A percentile compares a stretch with the other conserved stretches of the same genome.
phyloP scores from a whole-genome alignment of 2,113 vertebrate species.

The Catharus fuscescens region DNA sequence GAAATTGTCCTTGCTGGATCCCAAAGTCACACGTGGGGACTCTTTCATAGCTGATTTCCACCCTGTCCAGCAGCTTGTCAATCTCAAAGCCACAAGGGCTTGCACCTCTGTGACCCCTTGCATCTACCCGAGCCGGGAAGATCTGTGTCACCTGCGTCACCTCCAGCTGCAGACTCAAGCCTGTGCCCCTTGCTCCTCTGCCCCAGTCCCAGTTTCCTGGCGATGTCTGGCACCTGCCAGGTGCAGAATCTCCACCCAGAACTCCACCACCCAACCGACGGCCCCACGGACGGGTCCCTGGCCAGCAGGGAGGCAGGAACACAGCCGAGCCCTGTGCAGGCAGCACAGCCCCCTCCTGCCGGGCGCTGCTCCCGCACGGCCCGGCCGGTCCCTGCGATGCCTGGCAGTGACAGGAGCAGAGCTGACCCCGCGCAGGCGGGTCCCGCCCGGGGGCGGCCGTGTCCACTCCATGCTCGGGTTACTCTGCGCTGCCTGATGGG shows the following conservation, averaged over 20 bases:
- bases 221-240: rapidly evolving
- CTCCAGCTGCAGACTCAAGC: background rate
- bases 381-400: background rate
- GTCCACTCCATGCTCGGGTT: background rate
- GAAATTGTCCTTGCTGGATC: background rate
- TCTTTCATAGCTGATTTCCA: background rate
- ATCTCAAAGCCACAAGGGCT: background rate
- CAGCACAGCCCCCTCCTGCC: background rate
- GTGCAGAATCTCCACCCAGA: background rate
- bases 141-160: background rate
- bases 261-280: rapidly evolving
- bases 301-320: background rate
- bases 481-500: background rate
- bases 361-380: background rate
- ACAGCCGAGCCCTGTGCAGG: rapidly evolving
- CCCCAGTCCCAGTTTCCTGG: rapidly evolving
- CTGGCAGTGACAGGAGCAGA: background rate
- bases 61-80: background rate
- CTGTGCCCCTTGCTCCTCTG: background rate
- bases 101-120: background rate
- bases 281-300: background rate
- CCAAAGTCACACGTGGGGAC: background rate
- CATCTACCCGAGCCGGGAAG: rapidly evolving
- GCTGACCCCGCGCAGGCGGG: background rate
- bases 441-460: background rate